phyloP scores from a whole-genome alignment of 2,113 vertebrate species.

The Dermatemys mawii region DNA sequence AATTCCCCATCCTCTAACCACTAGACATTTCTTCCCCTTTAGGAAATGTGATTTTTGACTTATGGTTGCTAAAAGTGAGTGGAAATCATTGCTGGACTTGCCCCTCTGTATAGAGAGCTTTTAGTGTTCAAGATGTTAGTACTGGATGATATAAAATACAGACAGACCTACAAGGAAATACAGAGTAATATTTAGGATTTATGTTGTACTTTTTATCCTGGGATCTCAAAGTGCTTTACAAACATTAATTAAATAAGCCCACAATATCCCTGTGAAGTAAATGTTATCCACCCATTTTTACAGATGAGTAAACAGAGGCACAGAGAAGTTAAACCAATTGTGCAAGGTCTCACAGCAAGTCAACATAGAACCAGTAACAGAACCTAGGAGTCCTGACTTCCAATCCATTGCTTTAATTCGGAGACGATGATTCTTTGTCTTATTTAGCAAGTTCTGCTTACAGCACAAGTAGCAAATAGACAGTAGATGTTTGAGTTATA shows the following conservation, averaged over 20 bases:
- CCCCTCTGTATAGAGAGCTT: not conserved
- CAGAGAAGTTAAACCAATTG: not conserved
- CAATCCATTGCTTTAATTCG: not conserved
- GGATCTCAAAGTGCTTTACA: not conserved
- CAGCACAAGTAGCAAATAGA: not conserved
- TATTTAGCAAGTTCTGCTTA: not conserved
- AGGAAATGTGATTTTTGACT: not conserved
- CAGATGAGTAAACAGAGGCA: not conserved
- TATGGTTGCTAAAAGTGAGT: not conserved
- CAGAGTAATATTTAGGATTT: not conserved
- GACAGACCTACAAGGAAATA: not conserved
- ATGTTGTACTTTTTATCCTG: not conserved
- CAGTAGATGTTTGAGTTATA: conserved; percentile 1
- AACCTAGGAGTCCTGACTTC: not conserved
- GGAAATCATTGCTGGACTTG: not conserved
- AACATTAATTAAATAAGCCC: not conserved
- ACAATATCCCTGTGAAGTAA: not conserved
- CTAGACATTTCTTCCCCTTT: not conserved
- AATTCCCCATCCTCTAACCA: not conserved
- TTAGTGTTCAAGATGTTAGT: not conserved
- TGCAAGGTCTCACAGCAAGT: not conserved
- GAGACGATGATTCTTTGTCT: not conserved
- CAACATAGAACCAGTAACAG: not conserved
- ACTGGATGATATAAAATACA: not conserved
- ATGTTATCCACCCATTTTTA: not conserved